These are phyloP conservation scores for Hetaerina americana DNA, from an alignment of 1,140 invertebrate species.

Conservation along the genomic window DNA sequence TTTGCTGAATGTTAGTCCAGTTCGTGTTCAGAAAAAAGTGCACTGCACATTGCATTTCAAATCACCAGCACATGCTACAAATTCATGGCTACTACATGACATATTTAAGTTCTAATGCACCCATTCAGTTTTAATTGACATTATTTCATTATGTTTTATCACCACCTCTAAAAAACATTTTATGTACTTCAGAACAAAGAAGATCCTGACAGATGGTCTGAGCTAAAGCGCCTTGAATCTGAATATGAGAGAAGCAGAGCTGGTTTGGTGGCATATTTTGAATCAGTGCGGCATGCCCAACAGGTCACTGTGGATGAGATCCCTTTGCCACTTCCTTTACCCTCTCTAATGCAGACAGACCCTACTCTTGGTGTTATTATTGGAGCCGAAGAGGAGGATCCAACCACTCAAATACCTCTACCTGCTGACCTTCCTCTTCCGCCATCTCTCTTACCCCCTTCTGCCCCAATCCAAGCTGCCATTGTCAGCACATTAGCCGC, in stretches of 20 bases:
- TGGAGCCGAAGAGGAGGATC: conserved; percentile 23
- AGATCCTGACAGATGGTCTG: conserved; percentile 84
- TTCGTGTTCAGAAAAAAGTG: no score
- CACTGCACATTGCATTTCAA: no score
- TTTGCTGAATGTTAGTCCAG: no score
- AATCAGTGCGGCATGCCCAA: conserved; percentile 88
- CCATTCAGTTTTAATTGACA: no score
- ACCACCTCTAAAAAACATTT: no score
- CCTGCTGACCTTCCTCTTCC: conserved; percentile 49
- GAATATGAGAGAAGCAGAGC: conserved; percentile 85
- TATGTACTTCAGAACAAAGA: conserved; percentile 75
- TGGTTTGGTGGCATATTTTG: conserved; percentile 81
- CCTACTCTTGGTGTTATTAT: conserved; percentile 2
- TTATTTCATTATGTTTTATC: no score
- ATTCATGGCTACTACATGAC: no score
- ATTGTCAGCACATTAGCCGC: conserved; percentile 25
- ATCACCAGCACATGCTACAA: no score
- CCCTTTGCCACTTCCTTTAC: conserved; percentile 51
- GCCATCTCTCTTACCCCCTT: conserved; percentile 30
- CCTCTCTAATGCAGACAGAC: background rate
- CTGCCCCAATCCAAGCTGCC: conserved; percentile 27
- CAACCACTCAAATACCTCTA: conserved; percentile 62
- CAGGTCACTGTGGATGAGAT: conserved; percentile 91
- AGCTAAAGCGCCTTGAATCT: conserved; percentile 76
- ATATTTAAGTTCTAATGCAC: no score